Evolutionary conservation across 1,140 invertebrate genomes (phyloP).

Genomic region (Bilobella aurantiaca): DNA sequence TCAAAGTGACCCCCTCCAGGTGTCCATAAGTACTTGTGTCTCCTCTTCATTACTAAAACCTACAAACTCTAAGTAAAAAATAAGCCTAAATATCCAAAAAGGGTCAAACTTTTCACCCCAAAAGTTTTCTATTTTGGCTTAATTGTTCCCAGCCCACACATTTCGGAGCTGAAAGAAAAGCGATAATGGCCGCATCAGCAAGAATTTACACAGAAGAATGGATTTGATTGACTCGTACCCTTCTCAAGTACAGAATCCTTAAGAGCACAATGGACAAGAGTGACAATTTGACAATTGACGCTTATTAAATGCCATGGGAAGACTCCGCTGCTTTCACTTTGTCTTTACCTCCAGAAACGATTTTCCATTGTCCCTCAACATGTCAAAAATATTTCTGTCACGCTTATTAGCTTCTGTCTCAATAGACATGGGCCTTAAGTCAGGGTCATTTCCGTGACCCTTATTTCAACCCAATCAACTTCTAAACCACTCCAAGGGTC

Average conservation of each 20-base stretch:
- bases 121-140: background rate
- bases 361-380: background rate
- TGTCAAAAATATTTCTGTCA: background rate
- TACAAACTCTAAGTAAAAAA: background rate
- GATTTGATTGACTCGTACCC: background rate
- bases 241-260: background rate
- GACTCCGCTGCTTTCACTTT: background rate
- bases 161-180: background rate
- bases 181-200: background rate
- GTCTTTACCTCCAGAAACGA: background rate
- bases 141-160: background rate
- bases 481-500: too few relatives aligned
- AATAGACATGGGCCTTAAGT: too few relatives aligned
- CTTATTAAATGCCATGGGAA: background rate
- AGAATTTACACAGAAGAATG: background rate
- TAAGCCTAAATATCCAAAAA: background rate
- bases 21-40: conserved; percentile 2
- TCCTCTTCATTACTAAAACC: background rate
- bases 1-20: background rate
- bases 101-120: background rate
- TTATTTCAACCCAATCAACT: too few relatives aligned
- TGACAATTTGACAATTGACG: background rate
- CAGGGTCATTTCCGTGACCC: too few relatives aligned
- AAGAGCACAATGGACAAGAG: background rate
- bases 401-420: background rate